Base-by-base conservation (phyloP, 2,113 vertebrate species). In the Periophthalmus modestus region DNA sequence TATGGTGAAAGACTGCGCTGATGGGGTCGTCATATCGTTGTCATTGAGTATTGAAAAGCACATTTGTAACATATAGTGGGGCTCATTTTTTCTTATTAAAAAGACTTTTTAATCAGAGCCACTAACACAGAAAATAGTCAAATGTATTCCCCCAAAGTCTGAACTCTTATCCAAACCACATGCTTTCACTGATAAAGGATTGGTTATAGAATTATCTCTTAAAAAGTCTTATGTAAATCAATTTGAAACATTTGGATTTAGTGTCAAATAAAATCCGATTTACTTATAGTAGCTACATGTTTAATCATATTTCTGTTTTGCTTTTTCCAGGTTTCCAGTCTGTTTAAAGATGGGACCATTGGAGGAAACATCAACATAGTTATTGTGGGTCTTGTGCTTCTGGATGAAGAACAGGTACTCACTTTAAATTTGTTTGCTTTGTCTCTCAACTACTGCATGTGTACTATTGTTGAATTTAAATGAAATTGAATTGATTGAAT, bases 311-410 rank as follows among this genome's bases (percentile, higher is more conserved):
- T 33, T 80, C 18, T 68, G 55, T 73, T 82, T 47, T 87, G 24
- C 16, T 50, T 39, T 71, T 28, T 66, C 24, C 19, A 97, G 96
- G 96, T 97, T 57, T 97, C 96, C 33, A 94, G 94, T 61, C 89
- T 97, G 71, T 97, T 97, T 83, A 96, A 95, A 88, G 96, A 97
- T 1, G 95, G 95, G 5, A 96, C 96, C 0, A 97, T 97, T 73
- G 96, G 96, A 59, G 95, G 95, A 3, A 95, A 96, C 71, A 96
- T 97, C 81, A 96, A 97, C 67, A 95, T 97, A 34, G 95, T 94
- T 5, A 91, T 97, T 11, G 95, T 96, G 12, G 95, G 95, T 4
- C 93, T 97, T 9, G 92, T 97, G 63, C 93, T 97, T 74, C 91
- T 97, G 50, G 95, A 96, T 75, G 94, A 96, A 62, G 95, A 97